Evolutionary conservation across 2,888 invertebrate species (phyloP).

Genomic region (Tryphoninae sp.): DNA sequence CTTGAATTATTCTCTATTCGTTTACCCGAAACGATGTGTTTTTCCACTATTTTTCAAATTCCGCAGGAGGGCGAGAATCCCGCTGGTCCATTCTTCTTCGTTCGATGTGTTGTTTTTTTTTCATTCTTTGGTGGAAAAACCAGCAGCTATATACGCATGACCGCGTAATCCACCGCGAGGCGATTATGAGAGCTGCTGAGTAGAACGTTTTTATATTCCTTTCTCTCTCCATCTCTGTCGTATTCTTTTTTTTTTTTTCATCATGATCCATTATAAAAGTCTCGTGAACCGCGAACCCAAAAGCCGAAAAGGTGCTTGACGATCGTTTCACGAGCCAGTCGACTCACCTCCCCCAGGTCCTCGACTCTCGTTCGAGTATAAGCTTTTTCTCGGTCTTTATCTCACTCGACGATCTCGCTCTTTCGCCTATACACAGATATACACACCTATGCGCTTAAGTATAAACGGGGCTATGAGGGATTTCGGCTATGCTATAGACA

Average conservation of each 20-base stretch:
- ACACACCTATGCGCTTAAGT: neutral
- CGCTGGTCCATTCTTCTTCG: conserved; percentile 27
- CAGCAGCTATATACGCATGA: conserved; percentile 55
- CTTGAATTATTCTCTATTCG: conserved; percentile 32
- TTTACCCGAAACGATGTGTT: conserved; percentile 39
- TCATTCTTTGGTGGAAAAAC: conserved; percentile 38
- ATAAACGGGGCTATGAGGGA: conserved; percentile 8
- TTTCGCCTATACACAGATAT: conserved; percentile 18
- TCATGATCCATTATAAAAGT: conserved; percentile 46
- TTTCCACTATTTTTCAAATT: conserved; percentile 37
- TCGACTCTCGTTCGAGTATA: conserved; percentile 56
- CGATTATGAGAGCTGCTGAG: conserved; percentile 57
- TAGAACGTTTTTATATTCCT: conserved; percentile 36
- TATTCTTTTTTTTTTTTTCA: conserved; percentile 31
- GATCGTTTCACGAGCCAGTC: conserved; percentile 42
- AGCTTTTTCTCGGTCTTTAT: conserved; percentile 54
- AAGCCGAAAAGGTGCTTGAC: conserved; percentile 63
- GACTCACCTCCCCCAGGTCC: conserved; percentile 45
- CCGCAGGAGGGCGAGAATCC: conserved; percentile 9
- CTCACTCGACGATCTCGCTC: conserved; percentile 53
- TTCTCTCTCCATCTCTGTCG: conserved; percentile 25
- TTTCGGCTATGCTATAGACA: conserved; percentile 5
- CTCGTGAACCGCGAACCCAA: conserved; percentile 58
- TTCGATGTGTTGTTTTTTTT: conserved; percentile 3
- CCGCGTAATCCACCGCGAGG: conserved; percentile 56